These are phyloP conservation scores for Platalea minor DNA, from an alignment of 2,797 vertebrate genomes.

Conservation along the genomic window DNA sequence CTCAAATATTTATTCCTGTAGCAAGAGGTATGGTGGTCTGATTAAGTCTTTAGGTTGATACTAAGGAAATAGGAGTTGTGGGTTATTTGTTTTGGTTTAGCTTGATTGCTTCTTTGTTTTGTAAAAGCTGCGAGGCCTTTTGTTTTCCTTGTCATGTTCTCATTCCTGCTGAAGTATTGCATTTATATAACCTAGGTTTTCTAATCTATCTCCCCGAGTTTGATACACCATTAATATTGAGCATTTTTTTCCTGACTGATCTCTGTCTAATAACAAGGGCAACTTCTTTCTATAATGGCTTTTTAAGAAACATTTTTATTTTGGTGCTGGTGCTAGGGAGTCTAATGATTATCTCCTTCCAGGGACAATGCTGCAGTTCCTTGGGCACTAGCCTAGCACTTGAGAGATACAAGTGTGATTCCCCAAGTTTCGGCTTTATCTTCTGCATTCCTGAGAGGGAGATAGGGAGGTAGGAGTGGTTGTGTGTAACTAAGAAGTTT, in stretches of 20 bases:
- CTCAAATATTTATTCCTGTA: slow-evolving; percentile 18
- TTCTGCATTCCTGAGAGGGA: not conserved
- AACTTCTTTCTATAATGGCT: not conserved
- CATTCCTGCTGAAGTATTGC: not conserved
- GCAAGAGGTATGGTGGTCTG: not conserved
- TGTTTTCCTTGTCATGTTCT: not conserved
- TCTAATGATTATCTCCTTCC: not conserved
- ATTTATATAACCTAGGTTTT: not conserved
- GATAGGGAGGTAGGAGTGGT: not conserved
- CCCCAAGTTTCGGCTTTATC: not conserved
- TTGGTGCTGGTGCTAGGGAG: not conserved
- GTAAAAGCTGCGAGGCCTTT: not conserved
- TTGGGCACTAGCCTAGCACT: accelerated
- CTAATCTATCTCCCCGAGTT: not conserved
- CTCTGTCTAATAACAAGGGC: not conserved
- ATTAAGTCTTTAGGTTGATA: not conserved
- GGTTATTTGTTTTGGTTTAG: slow-evolving; percentile 2
- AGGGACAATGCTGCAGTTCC: accelerated
- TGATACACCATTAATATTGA: not conserved
- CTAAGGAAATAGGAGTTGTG: not conserved
- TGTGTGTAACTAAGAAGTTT: not conserved
- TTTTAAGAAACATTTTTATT: not conserved
- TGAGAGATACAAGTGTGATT: not conserved
- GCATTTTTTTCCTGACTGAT: not conserved
- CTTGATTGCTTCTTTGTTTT: not conserved